These are phyloP conservation scores for Peromyscus attwateri DNA, from an alignment of 2,797 vertebrate genomes.

Conservation along the genomic window DNA sequence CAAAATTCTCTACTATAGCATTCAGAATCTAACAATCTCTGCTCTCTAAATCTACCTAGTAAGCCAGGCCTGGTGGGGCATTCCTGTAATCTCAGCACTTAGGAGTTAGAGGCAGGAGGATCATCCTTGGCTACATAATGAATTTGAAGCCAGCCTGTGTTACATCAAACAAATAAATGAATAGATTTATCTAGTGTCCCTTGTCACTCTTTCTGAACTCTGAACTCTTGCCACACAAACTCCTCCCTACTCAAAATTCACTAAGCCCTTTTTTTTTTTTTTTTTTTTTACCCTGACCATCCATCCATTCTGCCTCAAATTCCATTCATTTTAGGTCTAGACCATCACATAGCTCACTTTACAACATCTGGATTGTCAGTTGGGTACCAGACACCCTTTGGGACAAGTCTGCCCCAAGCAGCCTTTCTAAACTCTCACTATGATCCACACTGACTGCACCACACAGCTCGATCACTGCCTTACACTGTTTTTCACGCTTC, in stretches of 20 bases:
- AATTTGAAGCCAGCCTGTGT: background rate
- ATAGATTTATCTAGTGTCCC: background rate
- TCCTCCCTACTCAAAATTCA: background rate
- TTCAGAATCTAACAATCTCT: background rate
- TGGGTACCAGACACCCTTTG: background rate
- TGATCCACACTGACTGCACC: background rate
- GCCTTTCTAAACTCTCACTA: background rate
- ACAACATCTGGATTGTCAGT: background rate
- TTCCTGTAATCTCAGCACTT: background rate
- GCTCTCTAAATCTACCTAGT: background rate
- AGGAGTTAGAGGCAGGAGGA: background rate
- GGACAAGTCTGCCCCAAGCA: background rate
- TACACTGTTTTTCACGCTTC: background rate
- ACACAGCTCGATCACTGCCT: background rate
- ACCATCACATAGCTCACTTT: too few species aligned
- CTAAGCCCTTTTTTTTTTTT: background rate
- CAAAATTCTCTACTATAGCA: background rate
- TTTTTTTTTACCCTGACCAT: background rate
- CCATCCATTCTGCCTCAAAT: background rate
- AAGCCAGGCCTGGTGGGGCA: background rate
- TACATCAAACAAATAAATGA: background rate
- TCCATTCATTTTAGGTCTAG: background rate
- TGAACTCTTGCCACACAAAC: background rate
- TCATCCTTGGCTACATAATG: background rate
- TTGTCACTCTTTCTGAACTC: background rate